Evolutionary conservation across 2,888 invertebrate species (phyloP), one percentile per base, ranked within the genome.

Genomic region (Noctua fimbriata): DNA sequence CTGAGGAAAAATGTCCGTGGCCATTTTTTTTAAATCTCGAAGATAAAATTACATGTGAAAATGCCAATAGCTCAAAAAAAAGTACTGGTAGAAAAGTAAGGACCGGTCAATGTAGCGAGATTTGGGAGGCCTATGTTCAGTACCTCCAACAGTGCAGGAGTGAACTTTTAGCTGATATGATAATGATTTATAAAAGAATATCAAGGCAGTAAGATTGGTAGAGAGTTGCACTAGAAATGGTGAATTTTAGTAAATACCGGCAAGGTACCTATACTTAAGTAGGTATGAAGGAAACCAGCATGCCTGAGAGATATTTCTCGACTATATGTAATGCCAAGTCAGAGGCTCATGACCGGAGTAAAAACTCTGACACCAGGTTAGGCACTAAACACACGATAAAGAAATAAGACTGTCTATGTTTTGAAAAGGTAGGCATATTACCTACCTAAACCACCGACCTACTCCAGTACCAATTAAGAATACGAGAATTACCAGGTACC

Each of bases 381-480:
- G 2, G 21, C 7, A 21, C 21, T 52, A 7, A 18, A 1, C 21
- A 18, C 49, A 49, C 49, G 49, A 16, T 49, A 49, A 49, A 49
- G 49, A 49, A 49, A 49, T 16, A 49, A 49, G 16, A 16, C 16
- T 49, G 24, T 36, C 1, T 41, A 5, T 24, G 36, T 24, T 12
- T 21, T 32, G 4, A 28, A 60, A 60, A 9, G 65, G 36, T 36
- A 24, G 21, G 9, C 21, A 65, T 72, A 66, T 21, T 66, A 44
- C 24, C 52, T 24, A 24, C 60, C 28, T 65, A 36, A 10, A 5
- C 32, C 36, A 36, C 12, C 24, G 14, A n/a, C n/a, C 16, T 24
- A 36, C 10, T 18, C 28, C 21, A 58, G 16, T 2, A n/a, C 21
- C 21, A 82, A 82, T 82, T 80, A 60, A 49, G 14, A 28, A 80